Evolutionary conservation across 2,113 vertebrate genomes (phyloP).

Genomic region (Phycodurus eques): DNA sequence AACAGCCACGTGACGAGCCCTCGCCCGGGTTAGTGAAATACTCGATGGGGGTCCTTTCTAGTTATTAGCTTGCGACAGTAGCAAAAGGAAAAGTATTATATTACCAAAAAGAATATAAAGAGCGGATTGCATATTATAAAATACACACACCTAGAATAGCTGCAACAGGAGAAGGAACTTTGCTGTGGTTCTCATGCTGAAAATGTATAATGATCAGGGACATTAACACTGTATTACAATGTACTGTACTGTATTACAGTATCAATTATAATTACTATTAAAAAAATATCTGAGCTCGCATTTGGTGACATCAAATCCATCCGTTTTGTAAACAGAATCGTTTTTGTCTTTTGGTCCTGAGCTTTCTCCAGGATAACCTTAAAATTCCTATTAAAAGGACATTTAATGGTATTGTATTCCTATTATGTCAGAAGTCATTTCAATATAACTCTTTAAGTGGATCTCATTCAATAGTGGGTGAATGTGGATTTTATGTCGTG

Average conservation of each 20-base stretch:
- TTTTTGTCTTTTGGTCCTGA: no score
- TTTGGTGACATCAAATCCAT: no score
- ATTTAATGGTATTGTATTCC: no score
- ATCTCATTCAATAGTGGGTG: not conserved
- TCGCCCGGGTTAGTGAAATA: slow-evolving; percentile 7
- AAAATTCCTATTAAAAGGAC: no score
- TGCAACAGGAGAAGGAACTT: not conserved
- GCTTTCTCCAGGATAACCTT: no score
- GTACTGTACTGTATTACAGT: not conserved
- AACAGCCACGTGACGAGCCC: slow-evolving; percentile 30
- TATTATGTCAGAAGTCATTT: no score
- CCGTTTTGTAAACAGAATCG: no score
- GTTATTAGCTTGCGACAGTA: not conserved
- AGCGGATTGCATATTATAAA: not conserved
- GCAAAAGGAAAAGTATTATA: not conserved
- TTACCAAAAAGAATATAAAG: not conserved
- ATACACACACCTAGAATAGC: not conserved
- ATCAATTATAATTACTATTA: no score
- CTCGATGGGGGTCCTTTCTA: not conserved
- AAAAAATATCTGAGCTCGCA: no score
- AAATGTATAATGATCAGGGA: not conserved
- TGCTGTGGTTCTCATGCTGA: not conserved
- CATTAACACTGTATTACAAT: not conserved
- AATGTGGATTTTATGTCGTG: not conserved
- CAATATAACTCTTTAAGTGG: not conserved